Conservation (phyloP, 2,888 invertebrate species). For the Meganola albula region DNA sequence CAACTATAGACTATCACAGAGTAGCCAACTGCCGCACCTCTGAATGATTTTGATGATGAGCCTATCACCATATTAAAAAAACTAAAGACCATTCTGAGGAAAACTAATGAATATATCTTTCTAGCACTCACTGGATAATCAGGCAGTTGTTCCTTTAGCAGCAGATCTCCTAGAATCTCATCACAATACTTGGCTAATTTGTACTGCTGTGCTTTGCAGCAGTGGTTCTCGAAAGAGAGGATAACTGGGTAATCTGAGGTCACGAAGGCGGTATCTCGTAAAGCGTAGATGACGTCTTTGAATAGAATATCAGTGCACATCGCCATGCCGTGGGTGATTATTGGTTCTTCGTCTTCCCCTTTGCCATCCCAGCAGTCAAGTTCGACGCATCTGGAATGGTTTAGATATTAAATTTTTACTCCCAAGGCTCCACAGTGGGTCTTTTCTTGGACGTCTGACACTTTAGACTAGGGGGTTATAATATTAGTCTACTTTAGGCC, state of each 20-base stretch:
- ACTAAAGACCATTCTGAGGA: too few species aligned
- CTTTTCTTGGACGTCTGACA: too few species aligned
- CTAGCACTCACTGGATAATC: conserved; percentile 85
- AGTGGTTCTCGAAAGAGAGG: conserved; percentile 99
- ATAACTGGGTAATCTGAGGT: conserved; percentile 98
- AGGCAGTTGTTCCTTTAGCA: conserved; percentile 92
- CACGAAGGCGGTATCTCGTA: conserved; percentile 98
- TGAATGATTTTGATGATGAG: too few species aligned
- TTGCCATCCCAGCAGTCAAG: conserved; percentile 99
- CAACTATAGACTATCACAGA: too few species aligned
- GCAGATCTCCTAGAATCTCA: conserved; percentile 94
- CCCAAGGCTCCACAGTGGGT: too few species aligned
- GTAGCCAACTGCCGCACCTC: too few species aligned
- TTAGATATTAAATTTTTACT: too few species aligned
- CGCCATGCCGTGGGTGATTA: conserved; percentile 99
- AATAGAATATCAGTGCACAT: conserved; percentile 99
- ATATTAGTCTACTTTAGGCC: too few species aligned
- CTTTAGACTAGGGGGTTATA: too few species aligned
- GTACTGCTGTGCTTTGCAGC: conserved; percentile 97
- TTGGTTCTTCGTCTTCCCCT: conserved; percentile 98
- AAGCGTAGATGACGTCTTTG: conserved; percentile 97
- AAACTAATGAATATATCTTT: neutral
- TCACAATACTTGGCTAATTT: conserved; percentile 99
- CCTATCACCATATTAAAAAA: too few species aligned
- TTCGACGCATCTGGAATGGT: conserved; percentile 91